These are phyloP conservation scores for Perccottus glenii DNA, from an alignment of 2,113 vertebrate genomes.

Conservation along the genomic window DNA sequence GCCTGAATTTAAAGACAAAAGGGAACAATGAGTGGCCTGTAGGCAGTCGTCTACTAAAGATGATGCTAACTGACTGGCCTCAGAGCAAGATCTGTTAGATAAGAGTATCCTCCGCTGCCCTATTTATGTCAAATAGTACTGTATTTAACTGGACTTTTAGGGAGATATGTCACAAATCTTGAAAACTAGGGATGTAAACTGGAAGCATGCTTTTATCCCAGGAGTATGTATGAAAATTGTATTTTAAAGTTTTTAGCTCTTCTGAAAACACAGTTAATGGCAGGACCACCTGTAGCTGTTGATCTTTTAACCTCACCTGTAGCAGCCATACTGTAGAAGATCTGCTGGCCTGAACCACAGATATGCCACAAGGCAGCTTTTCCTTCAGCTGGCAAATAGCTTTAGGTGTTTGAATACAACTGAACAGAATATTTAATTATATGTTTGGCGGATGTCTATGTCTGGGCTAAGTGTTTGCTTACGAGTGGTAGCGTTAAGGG, in stretches of 20 bases:
- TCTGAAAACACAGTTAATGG: conserved; percentile 51
- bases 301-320: conserved; percentile 71
- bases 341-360: conserved; percentile 60
- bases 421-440: conserved; percentile 59
- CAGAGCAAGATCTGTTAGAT: conserved; percentile 29
- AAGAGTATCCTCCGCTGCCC: conserved; percentile 38
- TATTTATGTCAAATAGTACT: conserved; percentile 54
- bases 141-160: conserved; percentile 42
- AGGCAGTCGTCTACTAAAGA: conserved; percentile 49
- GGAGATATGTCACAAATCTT: conserved; percentile 12
- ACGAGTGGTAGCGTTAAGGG: conserved; percentile 54
- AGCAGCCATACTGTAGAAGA: conserved; percentile 76
- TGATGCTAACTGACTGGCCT: conserved; percentile 44
- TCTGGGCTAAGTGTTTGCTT: conserved; percentile 53
- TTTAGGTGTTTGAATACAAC: conserved; percentile 58
- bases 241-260: conserved; percentile 43
- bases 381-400: conserved; percentile 63
- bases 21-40: conserved; percentile 24
- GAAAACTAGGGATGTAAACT: conserved; percentile 8
- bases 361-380: conserved; percentile 65
- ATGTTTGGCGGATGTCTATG: conserved; percentile 56
- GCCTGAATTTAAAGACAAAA: conserved; percentile 22
- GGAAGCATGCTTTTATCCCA: conserved; percentile 42
- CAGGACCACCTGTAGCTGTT: conserved; percentile 65
- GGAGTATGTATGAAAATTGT: conserved; percentile 33